A percentile compares a stretch with the other conserved stretches of the same genome.
Conservation (phyloP, 2,888 invertebrate species). For the Lycia hirtaria region DNA sequence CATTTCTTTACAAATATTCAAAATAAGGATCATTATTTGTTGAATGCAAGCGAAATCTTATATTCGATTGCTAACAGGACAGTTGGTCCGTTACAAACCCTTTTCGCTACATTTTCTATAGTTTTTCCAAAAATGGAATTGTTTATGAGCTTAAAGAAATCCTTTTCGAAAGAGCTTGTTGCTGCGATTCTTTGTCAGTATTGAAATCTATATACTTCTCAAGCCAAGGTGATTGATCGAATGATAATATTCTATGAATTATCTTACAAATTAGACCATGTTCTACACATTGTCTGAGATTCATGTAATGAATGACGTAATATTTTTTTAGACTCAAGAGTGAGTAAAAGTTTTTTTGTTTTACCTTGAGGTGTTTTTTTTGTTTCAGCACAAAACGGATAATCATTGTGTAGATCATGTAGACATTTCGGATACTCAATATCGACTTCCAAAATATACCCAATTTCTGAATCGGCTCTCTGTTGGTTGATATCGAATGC, state of each 20-base stretch:
- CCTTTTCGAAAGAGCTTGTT: constrained; percentile 28
- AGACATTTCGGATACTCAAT: constrained; percentile 44
- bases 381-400: constrained; percentile 40
- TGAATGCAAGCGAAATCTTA: too few species aligned
- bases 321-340: constrained; percentile 22
- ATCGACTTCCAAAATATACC: constrained; percentile 51
- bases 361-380: constrained; percentile 15
- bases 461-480: constrained; percentile 15
- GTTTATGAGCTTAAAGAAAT: constrained; percentile 31
- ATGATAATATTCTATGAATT: constrained; percentile 33
- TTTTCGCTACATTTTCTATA: constrained; percentile 24
- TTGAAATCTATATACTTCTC: constrained; percentile 22
- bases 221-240: constrained; percentile 29
- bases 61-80: too few species aligned
- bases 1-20: too few species aligned
- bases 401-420: constrained; percentile 46
- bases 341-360: constrained; percentile 19
- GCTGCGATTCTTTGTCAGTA: constrained; percentile 5
- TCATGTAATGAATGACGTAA: constrained; percentile 29
- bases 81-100: too few species aligned
- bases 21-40: too few species aligned
- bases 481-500: constrained; percentile 20
- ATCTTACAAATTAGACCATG: constrained; percentile 26
- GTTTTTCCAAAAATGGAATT: constrained; percentile 34
- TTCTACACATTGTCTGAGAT: constrained; percentile 27